Percentiles rank a stretch among this genome's conserved stretches.
These are phyloP conservation scores for Sturnira hondurensis DNA, from an alignment of 2,113 vertebrate genomes.

Conservation along the genomic window DNA sequence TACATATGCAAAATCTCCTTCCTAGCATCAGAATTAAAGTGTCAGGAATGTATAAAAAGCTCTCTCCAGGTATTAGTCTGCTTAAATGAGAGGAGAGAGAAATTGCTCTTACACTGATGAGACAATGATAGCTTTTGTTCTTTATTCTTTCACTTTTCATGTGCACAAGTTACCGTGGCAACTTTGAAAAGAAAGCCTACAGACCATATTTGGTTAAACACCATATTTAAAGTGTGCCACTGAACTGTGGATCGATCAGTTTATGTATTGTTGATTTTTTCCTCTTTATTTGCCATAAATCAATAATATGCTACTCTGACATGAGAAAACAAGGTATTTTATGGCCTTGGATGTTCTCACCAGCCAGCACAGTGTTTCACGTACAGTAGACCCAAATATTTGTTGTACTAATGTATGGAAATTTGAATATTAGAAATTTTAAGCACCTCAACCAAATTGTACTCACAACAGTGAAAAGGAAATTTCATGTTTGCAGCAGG, in stretches of 20 bases:
- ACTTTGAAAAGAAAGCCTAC: slow-evolving; percentile 74
- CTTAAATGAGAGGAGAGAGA: slow-evolving; percentile 59
- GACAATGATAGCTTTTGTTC: slow-evolving; percentile 81
- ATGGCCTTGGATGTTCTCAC: background rate
- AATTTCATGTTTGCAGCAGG: background rate
- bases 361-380: background rate
- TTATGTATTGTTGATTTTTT: slow-evolving; percentile 38
- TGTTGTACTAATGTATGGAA: background rate
- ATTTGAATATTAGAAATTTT: slow-evolving; percentile 38
- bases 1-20: slow-evolving; percentile 42
- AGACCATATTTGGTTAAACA: slow-evolving; percentile 74
- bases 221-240: slow-evolving; percentile 48
- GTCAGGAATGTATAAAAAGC: slow-evolving; percentile 51
- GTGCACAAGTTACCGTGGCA: slow-evolving; percentile 73
- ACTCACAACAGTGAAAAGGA: background rate
- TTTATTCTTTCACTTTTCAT: slow-evolving; percentile 66
- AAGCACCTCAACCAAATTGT: background rate
- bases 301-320: background rate
- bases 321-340: slow-evolving; percentile 16
- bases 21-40: slow-evolving; percentile 31
- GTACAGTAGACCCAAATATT: background rate
- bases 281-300: slow-evolving; percentile 41
- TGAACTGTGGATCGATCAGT: slow-evolving; percentile 35
- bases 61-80: slow-evolving; percentile 67
- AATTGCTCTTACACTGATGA: slow-evolving; percentile 62